Percentiles rank a stretch among this genome's conserved stretches.
phyloP scores from a whole-genome alignment of 2,113 vertebrate genomes.

The Rostratula benghalensis region DNA sequence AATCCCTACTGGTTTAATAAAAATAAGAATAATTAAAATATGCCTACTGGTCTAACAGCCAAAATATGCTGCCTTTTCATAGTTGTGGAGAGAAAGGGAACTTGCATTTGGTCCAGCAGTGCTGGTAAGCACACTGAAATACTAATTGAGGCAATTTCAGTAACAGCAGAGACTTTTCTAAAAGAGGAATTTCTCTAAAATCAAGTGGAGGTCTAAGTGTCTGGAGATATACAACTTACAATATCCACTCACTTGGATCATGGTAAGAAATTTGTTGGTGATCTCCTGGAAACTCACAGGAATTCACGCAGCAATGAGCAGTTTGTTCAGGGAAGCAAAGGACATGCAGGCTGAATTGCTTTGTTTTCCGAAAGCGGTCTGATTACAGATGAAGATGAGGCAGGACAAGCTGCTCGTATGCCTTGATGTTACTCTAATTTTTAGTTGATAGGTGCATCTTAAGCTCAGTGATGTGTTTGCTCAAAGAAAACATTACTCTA shows the following conservation, averaged over 20 bases:
- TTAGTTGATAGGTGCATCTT: not conserved
- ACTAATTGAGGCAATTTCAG: not conserved
- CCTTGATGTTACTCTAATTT: not conserved
- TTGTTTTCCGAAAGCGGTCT: not conserved
- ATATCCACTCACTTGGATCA: no score
- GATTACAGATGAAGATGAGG: not conserved
- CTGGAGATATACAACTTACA: no score
- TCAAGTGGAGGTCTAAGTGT: not conserved
- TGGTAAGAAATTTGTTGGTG: no score
- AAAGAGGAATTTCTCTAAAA: not conserved
- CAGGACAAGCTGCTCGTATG: not conserved
- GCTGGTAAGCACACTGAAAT: not conserved
- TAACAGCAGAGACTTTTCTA: not conserved
- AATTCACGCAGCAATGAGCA: not conserved
- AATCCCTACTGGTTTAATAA: not conserved
- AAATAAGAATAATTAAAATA: not conserved
- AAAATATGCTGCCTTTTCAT: not conserved
- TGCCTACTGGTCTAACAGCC: not conserved
- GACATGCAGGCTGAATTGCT: not conserved
- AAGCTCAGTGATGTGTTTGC: not conserved
- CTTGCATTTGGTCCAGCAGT: not conserved
- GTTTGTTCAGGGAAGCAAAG: not conserved
- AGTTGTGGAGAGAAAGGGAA: not conserved
- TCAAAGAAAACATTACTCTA: not conserved
- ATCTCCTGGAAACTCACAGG: not conserved